Conservation (phyloP, 2,888 invertebrate species). For the Cheilosia grossa region DNA sequence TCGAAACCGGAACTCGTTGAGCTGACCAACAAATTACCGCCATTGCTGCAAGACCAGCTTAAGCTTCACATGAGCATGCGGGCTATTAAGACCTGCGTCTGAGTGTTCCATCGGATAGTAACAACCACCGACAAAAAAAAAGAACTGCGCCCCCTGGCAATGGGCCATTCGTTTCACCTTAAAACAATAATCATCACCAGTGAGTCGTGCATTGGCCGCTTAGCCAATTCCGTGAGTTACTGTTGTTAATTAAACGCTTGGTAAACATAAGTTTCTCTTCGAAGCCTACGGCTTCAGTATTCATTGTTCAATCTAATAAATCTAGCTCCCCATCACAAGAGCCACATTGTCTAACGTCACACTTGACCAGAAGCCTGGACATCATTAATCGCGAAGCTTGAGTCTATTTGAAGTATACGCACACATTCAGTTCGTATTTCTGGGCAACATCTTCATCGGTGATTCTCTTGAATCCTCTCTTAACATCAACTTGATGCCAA, state of each 20-base stretch:
- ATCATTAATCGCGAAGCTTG: not conserved
- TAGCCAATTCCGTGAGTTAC: not conserved
- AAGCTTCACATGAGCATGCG: not conserved
- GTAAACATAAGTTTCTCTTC: constrained; percentile 25
- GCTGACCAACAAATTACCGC: too few relatives aligned
- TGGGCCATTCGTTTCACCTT: constrained; percentile 23
- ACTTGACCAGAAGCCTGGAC: constrained; percentile 21
- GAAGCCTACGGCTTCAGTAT: constrained; percentile 5
- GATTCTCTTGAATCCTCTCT: constrained; percentile 73
- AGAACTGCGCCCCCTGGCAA: constrained; percentile 8
- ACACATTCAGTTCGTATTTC: constrained; percentile 23
- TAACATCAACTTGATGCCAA: constrained; percentile 70
- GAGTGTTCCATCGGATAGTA: too few relatives aligned
- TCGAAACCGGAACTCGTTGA: too few relatives aligned
- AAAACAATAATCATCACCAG: constrained; percentile 14
- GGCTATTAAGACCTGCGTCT: not conserved
- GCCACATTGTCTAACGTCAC: constrained; percentile 36
- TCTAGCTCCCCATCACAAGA: constrained; percentile 3
- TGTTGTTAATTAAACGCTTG: constrained; percentile 10
- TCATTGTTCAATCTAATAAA: not conserved
- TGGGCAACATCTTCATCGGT: constrained; percentile 65
- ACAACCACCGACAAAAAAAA: too few relatives aligned
- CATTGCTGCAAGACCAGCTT: too few relatives aligned
- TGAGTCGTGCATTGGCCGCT: not conserved
- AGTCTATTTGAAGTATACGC: constrained; percentile 2